Percentiles rank a stretch among this genome's conserved stretches.
Evolutionary conservation across 2,113 vertebrate genomes (phyloP).

Genomic region (Mastomys coucha): DNA sequence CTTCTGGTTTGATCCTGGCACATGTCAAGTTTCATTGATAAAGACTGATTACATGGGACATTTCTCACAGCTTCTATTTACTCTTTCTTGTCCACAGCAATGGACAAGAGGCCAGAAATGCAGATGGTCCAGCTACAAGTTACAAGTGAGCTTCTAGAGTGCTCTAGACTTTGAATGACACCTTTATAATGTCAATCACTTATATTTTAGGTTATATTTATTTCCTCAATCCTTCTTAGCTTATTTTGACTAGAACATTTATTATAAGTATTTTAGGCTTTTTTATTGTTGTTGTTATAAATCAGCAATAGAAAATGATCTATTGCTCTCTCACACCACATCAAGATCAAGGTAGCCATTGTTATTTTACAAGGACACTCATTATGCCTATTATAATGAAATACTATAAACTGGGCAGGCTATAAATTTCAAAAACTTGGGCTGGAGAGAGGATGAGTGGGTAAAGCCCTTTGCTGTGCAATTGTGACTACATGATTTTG

Average conservation of each 20-base stretch:
- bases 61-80: not conserved
- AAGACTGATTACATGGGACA: not conserved
- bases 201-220: not conserved
- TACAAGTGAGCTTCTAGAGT: not conserved
- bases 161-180: not conserved
- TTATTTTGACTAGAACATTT: not conserved
- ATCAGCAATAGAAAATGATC: not conserved
- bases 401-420: not conserved
- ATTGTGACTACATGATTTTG: not conserved
- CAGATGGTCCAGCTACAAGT: not conserved
- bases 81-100: not conserved
- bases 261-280: not conserved
- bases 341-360: not conserved
- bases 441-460: not conserved
- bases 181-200: not conserved
- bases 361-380: not conserved
- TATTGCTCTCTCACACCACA: not conserved
- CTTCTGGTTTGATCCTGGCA: not conserved
- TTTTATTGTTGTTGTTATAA: not conserved
- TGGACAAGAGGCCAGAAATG: not conserved
- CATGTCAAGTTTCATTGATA: not conserved
- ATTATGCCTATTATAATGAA: not conserved
- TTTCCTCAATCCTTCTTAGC: not conserved
- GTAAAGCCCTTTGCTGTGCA: not conserved
- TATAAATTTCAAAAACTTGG: not conserved